Evolutionary conservation across 2,113 vertebrate genomes (phyloP).

Genomic region (Zosterops lateralis): DNA sequence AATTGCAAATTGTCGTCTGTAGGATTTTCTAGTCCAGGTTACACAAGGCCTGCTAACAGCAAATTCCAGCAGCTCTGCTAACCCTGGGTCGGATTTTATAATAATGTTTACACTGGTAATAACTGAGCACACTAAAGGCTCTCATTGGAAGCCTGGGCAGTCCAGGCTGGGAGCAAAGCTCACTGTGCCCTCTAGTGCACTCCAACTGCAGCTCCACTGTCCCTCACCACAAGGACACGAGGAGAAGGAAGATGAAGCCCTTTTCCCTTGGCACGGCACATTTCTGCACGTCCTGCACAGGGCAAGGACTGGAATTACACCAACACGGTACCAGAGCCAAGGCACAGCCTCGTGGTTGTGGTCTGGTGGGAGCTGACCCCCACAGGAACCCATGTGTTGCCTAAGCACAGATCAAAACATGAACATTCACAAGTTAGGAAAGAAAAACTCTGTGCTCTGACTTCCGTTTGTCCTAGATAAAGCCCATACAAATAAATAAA

Average conservation of each 20-base stretch:
- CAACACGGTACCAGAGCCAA: background rate
- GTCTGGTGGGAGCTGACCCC: background rate
- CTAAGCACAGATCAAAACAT: background rate
- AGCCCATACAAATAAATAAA: background rate
- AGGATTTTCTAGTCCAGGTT: background rate
- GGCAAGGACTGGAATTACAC: background rate
- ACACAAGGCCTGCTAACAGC: background rate
- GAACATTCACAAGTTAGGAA: background rate
- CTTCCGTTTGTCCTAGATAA: background rate
- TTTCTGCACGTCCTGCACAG: rapidly evolving
- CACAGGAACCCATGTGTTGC: rapidly evolving
- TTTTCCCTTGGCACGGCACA: background rate
- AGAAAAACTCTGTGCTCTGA: background rate
- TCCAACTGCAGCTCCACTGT: background rate
- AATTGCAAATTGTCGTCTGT: background rate
- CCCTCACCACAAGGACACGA: background rate
- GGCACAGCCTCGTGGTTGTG: background rate
- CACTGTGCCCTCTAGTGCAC: constrained; percentile 35
- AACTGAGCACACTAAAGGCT: background rate
- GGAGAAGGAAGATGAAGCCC: background rate
- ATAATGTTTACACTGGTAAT: background rate
- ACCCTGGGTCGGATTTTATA: background rate
- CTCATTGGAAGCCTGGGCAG: background rate
- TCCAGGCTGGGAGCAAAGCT: background rate
- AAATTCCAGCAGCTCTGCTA: background rate